These are phyloP conservation scores for Phrynosoma blainvillii DNA, from an alignment of 2,113 vertebrate genomes.

Conservation along the genomic window DNA sequence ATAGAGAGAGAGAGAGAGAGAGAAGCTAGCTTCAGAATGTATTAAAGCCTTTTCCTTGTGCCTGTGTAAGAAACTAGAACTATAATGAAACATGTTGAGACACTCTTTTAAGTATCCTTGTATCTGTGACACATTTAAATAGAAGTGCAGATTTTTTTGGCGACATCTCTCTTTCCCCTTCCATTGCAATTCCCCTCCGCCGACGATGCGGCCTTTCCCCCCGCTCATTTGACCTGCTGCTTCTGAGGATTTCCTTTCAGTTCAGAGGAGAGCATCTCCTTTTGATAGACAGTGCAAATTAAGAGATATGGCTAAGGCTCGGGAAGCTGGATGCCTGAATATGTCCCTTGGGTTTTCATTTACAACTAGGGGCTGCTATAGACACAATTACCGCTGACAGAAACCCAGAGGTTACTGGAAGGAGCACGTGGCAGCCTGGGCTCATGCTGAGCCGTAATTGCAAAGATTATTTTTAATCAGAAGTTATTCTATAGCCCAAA, in stretches of 20 bases:
- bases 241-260: slow-evolving; percentile 72
- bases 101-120: slow-evolving; percentile 1
- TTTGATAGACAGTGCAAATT: slow-evolving; percentile 84
- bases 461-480: slow-evolving; percentile 86
- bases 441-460: slow-evolving; percentile 79
- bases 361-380: slow-evolving; percentile 74
- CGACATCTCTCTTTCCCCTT: slow-evolving; percentile 29
- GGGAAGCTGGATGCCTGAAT: slow-evolving; percentile 72
- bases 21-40: slow-evolving; percentile 43
- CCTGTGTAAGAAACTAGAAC: neutral
- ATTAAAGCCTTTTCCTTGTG: slow-evolving; percentile 40
- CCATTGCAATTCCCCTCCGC: neutral
- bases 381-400: slow-evolving; percentile 82
- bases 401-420: slow-evolving; percentile 73
- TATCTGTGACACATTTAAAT: slow-evolving; percentile 43
- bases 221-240: slow-evolving; percentile 57
- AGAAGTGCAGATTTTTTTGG: slow-evolving; percentile 25
- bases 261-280: slow-evolving; percentile 62
- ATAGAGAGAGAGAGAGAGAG: neutral
- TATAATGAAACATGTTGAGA: slow-evolving; percentile 37
- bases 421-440: slow-evolving; percentile 69
- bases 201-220: slow-evolving; percentile 19
- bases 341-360: slow-evolving; percentile 83
- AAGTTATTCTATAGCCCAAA: slow-evolving; percentile 81
- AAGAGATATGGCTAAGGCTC: slow-evolving; percentile 75